Base-by-base conservation (phyloP, 2,888 invertebrate genomes). In the Myopa testacea region DNA sequence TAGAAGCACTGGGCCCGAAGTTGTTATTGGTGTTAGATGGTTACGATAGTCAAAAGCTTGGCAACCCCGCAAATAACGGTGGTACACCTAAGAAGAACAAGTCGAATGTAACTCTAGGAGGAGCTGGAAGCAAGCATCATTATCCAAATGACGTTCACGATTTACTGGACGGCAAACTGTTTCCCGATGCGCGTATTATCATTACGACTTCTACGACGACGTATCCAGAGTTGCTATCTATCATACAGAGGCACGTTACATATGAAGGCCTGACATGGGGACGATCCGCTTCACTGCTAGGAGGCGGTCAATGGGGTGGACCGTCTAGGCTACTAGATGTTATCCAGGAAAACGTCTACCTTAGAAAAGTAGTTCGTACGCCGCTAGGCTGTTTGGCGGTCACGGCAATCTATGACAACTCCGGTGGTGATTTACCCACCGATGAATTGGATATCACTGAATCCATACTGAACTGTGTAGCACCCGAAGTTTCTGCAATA, bases 11-110 rank as follows among this genome's bases (percentile, higher is more conserved):
- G 74, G 90, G 90, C 76, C 90, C 90, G 55, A 88, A 90, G 45
- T 86, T 91, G 37, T 87, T 91, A 14, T 90, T 92, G 81, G 88
- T 92, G 37, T 85, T 92, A 58, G 91, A 91, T 82, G 91, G 91
- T 1, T 90, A 91, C 83, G 91, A 91, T 82, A 83, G 83, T 68
- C 82, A 83, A 69, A 83, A 85, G 77, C 62, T 63, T 12, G 77
- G 77, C 6, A 78, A 73, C 50, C 65, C 60, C 14, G 37, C 67
- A 10, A 72, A 34, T 34, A 37, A 67, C 37, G 84, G 85, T 72
- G 87, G 86, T 16, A 83, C 86, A 38, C 87, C 87, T 63, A 87
- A 87, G 77, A 82, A 81, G 58, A 75, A 74, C 10, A 82, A 81
- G 45, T 67, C 76, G 14, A 52, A 40, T 50, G 19, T 37, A 14